Evolutionary conservation across 2,797 vertebrate species (phyloP).

Genomic region (Merluccius polli): DNA sequence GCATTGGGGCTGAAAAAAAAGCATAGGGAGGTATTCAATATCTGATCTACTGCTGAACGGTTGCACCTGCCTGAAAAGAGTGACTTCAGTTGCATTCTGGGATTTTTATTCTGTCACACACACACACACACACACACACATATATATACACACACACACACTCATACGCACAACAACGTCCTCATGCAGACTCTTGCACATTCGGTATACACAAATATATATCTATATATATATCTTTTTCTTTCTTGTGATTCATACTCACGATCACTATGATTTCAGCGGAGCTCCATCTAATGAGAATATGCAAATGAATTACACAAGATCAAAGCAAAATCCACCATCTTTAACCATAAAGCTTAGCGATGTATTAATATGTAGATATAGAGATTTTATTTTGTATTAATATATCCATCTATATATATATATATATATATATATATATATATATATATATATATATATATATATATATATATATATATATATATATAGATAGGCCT

Average conservation of each 20-base stretch:
- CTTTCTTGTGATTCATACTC: background rate
- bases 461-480: background rate
- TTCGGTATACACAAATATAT: background rate
- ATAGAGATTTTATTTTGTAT: constrained; percentile 4
- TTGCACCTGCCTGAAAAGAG: background rate
- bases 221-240: background rate
- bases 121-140: background rate
- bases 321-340: background rate
- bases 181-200: background rate
- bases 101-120: background rate
- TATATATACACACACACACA: background rate
- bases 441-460: background rate
- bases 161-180: background rate
- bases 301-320: background rate
- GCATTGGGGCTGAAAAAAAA: background rate
- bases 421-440: background rate
- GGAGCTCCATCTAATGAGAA: background rate
- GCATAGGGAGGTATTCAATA: background rate
- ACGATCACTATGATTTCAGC: background rate
- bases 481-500: background rate
- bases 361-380: background rate
- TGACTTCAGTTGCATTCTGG: background rate
- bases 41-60: background rate
- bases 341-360: background rate
- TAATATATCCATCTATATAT: background rate